Base-by-base conservation (phyloP, 2,113 vertebrate species). In the Aphyosemion australe region DNA sequence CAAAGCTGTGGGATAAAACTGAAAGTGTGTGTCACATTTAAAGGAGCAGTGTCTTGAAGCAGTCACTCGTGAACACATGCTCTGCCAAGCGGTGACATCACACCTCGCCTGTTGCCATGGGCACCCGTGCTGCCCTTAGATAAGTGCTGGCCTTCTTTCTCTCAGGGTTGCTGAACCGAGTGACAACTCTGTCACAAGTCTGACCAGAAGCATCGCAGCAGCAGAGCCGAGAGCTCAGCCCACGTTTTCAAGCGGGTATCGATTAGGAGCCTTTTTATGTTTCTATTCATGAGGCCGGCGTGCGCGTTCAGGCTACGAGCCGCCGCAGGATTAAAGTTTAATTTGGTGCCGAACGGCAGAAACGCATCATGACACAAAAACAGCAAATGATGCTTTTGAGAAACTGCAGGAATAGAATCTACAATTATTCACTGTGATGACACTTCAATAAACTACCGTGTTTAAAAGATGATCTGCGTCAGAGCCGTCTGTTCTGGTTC, bases 51-150 rank as follows among this genome's bases (percentile, higher is more conserved):
- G 74, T 80, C 74, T 78, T 59, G 26, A 63, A 65, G 78, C 80
- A 84, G 66, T 58, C 72, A 72, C 80, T 79, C 79, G 74, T 85
- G 84, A 84, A 81, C 83, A 81, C 85, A 82, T 83, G 86, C 80
- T 83, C 86, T 71, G 66, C 78, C 80, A 57, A 72, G 79, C 75
- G 53, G 68, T 88, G 88, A 86, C 80, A 90, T 90, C 83, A 87
- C 84, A 80, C 85, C 83, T 82, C 72, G 50, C 48, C 71, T 73
- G 87, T 89, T 89, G 80, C 89, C 84, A 89, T 83, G 80, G 88
- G 82, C 80, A 80, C 83, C 84, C 42, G 48, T 65, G 84, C 80
- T 86, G 86, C 75, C 84, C 82, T 87, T 67, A 78, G 86, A 87
- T 83, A 84, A 86, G 86, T 83, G 82, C 71, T 6, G 72, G 81